Evolutionary conservation across 2,113 vertebrate genomes (phyloP).

Genomic region (Porphyrio hochstetteri): DNA sequence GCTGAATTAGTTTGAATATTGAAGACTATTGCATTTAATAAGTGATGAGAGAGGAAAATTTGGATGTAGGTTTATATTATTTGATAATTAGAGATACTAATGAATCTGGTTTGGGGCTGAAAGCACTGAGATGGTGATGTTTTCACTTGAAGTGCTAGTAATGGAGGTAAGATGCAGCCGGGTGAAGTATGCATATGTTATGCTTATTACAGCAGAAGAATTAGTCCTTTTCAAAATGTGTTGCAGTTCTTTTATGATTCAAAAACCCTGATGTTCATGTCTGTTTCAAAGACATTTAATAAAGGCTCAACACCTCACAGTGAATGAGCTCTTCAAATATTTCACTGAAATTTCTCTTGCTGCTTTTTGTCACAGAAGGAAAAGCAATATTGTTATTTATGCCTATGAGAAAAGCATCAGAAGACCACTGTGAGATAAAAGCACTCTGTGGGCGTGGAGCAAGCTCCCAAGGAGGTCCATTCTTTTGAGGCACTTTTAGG

Average conservation of each 20-base stretch:
- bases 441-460: neutral
- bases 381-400: neutral
- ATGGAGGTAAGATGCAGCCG: neutral
- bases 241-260: neutral
- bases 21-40: neutral
- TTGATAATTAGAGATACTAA: neutral
- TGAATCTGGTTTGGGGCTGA: neutral
- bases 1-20: neutral
- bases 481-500: neutral
- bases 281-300: neutral
- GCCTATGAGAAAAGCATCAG: neutral
- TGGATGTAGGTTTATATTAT: neutral
- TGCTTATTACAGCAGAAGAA: neutral
- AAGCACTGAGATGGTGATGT: neutral
- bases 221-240: neutral
- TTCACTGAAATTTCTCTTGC: neutral
- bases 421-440: neutral
- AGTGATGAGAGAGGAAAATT: neutral
- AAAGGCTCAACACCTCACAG: neutral
- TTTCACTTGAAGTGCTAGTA: neutral
- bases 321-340: neutral
- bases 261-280: neutral
- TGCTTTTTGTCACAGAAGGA: neutral
- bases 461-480: neutral
- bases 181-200: neutral